phyloP scores from a whole-genome alignment of 2,113 vertebrate genomes.

The Octodon degus region DNA sequence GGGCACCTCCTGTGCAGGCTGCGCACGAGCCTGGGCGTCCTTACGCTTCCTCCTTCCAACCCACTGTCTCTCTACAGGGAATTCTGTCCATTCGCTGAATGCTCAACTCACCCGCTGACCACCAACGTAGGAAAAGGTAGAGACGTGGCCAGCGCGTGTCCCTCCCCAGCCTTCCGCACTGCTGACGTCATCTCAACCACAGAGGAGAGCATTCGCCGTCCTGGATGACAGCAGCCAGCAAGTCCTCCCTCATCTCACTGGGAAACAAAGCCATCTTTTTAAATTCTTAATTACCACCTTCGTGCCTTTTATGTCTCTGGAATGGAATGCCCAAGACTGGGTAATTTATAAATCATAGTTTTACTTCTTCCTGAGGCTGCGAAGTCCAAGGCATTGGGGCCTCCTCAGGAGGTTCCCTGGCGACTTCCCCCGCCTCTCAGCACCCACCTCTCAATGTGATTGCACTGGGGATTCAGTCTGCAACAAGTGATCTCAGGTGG shows the following conservation, averaged over 20 bases:
- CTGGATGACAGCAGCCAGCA: not conserved
- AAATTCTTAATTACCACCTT: not conserved
- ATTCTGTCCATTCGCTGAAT: not conserved
- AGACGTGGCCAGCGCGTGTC: not conserved
- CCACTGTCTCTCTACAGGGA: not conserved
- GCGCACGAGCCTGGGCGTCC: not conserved
- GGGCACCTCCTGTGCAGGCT: not conserved
- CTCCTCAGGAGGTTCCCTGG: not conserved
- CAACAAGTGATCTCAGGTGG: not conserved
- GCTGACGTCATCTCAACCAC: not conserved
- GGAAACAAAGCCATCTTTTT: constrained; percentile 13
- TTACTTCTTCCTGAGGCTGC: not conserved
- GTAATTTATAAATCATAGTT: not conserved
- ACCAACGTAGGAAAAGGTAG: not conserved
- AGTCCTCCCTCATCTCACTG: not conserved
- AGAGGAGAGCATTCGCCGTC: not conserved
- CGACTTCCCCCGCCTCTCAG: not conserved
- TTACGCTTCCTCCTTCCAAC: not conserved
- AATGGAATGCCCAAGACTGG: not conserved
- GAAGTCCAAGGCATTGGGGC: not conserved
- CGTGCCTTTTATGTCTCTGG: not conserved
- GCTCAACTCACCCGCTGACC: not conserved
- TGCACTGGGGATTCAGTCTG: not conserved
- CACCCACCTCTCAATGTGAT: not conserved
- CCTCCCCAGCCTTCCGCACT: not conserved